Conservation (phyloP, 2,797 vertebrate species). For the Rhinella marina region DNA sequence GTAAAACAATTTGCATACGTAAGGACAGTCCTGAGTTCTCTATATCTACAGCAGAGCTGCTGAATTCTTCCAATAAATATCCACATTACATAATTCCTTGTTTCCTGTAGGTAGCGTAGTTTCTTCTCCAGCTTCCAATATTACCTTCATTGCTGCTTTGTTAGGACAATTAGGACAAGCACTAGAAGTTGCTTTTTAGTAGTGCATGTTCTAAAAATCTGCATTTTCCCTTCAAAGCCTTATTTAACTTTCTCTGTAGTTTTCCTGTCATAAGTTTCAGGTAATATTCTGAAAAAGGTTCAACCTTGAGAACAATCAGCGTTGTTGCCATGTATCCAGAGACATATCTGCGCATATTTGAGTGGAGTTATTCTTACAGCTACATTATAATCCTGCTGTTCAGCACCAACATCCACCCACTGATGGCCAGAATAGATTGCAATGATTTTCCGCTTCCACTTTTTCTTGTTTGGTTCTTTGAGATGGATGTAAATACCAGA, state of each 20-base stretch:
- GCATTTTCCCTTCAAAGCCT: constrained; percentile 9
- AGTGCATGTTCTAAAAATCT: constrained; percentile 2
- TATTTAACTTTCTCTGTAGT: neutral
- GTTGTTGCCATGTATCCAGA: constrained; percentile 90
- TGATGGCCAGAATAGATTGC: constrained; percentile 93
- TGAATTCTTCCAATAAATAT: constrained; percentile 28
- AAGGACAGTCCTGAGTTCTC: constrained; percentile 24
- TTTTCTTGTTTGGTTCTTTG: constrained; percentile 87
- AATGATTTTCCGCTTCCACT: constrained; percentile 93
- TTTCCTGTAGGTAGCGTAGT: neutral
- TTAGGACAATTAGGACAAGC: neutral
- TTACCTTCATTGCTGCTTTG: neutral
- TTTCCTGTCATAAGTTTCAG: neutral
- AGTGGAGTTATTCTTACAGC: constrained; percentile 94
- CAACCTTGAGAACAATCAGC: constrained; percentile 81
- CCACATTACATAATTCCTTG: constrained; percentile 3
- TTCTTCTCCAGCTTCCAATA: neutral
- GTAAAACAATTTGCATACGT: neutral
- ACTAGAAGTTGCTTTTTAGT: neutral
- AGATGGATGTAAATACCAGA: constrained; percentile 95
- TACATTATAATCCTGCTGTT: constrained; percentile 95
- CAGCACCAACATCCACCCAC: constrained; percentile 88
- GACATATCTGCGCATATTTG: constrained; percentile 96
- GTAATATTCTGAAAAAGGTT: constrained; percentile 60
- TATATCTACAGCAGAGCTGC: constrained; percentile 1